Conservation (phyloP, 2,797 vertebrate species). For the Paguma larvata region DNA sequence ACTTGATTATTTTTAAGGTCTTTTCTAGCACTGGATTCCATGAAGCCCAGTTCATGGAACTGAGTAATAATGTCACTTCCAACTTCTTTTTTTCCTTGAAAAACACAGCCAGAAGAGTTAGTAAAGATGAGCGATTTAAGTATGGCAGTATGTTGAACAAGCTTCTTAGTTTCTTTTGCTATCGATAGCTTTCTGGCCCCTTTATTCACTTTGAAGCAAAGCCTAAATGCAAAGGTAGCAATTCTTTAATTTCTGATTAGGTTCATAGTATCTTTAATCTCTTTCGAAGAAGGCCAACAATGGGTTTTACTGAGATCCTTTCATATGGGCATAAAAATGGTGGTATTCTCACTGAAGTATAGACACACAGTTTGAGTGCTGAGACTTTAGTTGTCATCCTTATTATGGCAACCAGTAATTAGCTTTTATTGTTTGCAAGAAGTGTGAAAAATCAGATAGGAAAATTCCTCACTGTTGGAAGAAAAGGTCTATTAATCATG, state of each 20-base stretch:
- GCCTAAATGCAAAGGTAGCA: not conserved
- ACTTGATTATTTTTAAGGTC: not conserved
- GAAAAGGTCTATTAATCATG: not conserved
- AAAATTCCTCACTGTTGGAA: not conserved
- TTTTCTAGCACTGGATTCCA: not conserved
- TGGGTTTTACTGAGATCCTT: not conserved
- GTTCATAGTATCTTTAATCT: not conserved
- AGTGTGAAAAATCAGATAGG: constrained; percentile 35
- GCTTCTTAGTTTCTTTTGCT: not conserved
- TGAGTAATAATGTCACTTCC: not conserved
- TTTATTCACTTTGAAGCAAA: constrained; percentile 43
- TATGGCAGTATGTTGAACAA: constrained; percentile 14
- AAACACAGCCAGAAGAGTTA: constrained; percentile 26
- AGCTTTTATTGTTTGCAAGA: constrained; percentile 22
- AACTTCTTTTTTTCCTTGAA: not conserved
- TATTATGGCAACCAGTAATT: constrained; percentile 21
- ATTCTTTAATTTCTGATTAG: not conserved
- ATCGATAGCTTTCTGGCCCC: not conserved
- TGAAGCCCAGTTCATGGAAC: not conserved
- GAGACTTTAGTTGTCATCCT: not conserved
- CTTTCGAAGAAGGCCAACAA: not conserved
- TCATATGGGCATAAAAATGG: not conserved
- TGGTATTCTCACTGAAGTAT: not conserved
- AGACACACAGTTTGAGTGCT: not conserved
- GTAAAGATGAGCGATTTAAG: constrained; percentile 4